A percentile compares a stretch with the other conserved stretches of the same genome.
Evolutionary conservation across 2,888 invertebrate genomes (phyloP).

Genomic region (Pristionchus arcanus): DNA sequence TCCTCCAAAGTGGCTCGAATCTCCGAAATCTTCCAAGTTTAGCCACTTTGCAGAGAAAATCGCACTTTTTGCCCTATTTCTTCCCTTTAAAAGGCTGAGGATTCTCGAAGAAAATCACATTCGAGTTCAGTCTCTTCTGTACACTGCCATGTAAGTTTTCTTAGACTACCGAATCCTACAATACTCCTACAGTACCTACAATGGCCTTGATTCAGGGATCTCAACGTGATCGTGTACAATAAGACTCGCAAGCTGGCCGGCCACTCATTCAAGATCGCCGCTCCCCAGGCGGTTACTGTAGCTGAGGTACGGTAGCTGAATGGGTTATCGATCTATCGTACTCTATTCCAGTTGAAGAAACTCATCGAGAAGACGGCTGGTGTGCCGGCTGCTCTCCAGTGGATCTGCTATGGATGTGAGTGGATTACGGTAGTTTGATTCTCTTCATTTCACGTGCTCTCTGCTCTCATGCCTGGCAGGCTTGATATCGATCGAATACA

Average conservation of each 20-base stretch:
- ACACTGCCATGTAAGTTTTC: not conserved
- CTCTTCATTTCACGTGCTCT: not conserved
- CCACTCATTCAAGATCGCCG: constrained; percentile 63
- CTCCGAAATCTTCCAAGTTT: not conserved
- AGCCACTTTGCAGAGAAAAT: not conserved
- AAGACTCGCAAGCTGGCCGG: constrained; percentile 70
- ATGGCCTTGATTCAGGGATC: constrained; percentile 60
- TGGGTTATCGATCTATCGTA: not conserved
- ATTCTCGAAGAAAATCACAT: not conserved
- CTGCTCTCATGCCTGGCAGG: not conserved
- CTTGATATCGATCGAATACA: not conserved
- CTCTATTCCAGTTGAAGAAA: constrained; percentile 61
- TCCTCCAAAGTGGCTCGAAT: constrained; percentile 3
- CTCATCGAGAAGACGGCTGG: constrained; percentile 63
- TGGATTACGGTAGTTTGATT: not conserved
- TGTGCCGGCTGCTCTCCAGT: constrained; percentile 64
- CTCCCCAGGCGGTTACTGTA: constrained; percentile 62
- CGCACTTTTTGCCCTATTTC: not conserved
- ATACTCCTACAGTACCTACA: not conserved
- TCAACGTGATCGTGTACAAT: constrained; percentile 70
- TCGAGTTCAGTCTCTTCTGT: not conserved
- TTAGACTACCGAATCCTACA: not conserved
- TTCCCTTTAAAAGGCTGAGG: not conserved
- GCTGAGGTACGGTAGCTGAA: constrained; percentile 57
- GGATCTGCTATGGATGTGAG: constrained; percentile 68